Evolutionary conservation across 2,113 vertebrate genomes (phyloP).

Genomic region (Emydura subglobosa): DNA sequence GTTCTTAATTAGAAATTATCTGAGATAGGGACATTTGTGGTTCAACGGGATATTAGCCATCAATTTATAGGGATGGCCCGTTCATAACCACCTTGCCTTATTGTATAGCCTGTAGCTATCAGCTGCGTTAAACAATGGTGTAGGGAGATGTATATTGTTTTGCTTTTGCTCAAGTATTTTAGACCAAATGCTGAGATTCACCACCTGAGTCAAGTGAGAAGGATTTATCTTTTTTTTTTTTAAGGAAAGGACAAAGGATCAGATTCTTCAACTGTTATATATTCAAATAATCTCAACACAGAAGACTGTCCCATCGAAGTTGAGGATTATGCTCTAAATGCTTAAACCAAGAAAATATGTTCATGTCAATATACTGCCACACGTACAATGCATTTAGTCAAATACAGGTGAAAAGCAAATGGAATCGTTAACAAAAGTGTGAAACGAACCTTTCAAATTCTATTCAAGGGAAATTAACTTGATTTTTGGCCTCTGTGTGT

Average conservation of each 20-base stretch:
- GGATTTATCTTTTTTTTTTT: background rate
- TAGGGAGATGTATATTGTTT: slow-evolving; percentile 7
- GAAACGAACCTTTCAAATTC: slow-evolving; percentile 41
- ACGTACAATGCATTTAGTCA: background rate
- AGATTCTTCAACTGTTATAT: background rate
- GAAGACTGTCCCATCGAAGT: background rate
- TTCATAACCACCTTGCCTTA: slow-evolving; percentile 34
- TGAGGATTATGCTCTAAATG: background rate
- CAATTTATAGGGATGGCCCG: slow-evolving; percentile 41
- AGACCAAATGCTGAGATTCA: slow-evolving; percentile 9
- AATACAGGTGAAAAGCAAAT: background rate
- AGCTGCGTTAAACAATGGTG: background rate
- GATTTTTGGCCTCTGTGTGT: slow-evolving; percentile 22
- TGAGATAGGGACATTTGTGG: slow-evolving; percentile 42
- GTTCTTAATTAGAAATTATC: background rate
- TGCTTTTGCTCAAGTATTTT: background rate
- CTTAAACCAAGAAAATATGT: background rate
- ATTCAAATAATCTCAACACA: background rate
- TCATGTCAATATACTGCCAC: background rate
- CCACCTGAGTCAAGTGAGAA: background rate
- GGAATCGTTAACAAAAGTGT: slow-evolving; percentile 34
- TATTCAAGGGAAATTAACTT: slow-evolving; percentile 14
- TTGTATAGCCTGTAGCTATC: slow-evolving; percentile 44
- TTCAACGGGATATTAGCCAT: slow-evolving; percentile 41
- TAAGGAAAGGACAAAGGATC: background rate